phyloP scores from a whole-genome alignment of 2,888 invertebrate genomes.

The Euproctis similis region DNA sequence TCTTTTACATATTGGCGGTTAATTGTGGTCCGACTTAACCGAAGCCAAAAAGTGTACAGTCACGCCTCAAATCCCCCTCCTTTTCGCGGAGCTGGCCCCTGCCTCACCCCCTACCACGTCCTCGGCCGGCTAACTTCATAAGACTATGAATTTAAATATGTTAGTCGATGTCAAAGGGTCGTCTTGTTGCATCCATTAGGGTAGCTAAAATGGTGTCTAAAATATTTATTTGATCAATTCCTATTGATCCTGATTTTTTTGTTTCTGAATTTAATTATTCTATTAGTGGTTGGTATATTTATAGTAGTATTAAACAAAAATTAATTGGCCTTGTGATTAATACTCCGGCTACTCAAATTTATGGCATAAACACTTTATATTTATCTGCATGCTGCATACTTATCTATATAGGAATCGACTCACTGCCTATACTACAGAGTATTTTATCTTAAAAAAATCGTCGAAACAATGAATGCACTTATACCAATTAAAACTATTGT shows the following conservation, averaged over 20 bases:
- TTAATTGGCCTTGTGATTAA: too few relatives aligned
- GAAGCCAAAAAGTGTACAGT: conserved; percentile 76
- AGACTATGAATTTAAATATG: conserved; percentile 76
- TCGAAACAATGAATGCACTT: too few relatives aligned
- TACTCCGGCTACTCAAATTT: too few relatives aligned
- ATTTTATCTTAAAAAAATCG: too few relatives aligned
- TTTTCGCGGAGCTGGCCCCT: conserved; percentile 12
- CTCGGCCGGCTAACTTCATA: conserved; percentile 66
- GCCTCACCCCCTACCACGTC: conserved; percentile 20
- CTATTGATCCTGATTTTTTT: background rate
- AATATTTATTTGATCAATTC: background rate
- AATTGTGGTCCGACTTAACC: conserved; percentile 70
- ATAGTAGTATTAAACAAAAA: too few relatives aligned
- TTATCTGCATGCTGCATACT: too few relatives aligned
- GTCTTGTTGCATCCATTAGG: conserved; percentile 48
- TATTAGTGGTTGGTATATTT: too few relatives aligned
- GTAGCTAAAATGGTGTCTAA: conserved; percentile 40
- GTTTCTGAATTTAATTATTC: too few relatives aligned
- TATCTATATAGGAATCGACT: too few relatives aligned
- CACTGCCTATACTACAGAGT: too few relatives aligned
- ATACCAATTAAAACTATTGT: too few relatives aligned
- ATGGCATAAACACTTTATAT: too few relatives aligned
- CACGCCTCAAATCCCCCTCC: conserved; percentile 51
- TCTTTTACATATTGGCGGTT: conserved; percentile 18
- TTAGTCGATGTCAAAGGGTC: conserved; percentile 72